Conservation (phyloP, 2,888 invertebrate species). For the Iselma pallidipennis region DNA sequence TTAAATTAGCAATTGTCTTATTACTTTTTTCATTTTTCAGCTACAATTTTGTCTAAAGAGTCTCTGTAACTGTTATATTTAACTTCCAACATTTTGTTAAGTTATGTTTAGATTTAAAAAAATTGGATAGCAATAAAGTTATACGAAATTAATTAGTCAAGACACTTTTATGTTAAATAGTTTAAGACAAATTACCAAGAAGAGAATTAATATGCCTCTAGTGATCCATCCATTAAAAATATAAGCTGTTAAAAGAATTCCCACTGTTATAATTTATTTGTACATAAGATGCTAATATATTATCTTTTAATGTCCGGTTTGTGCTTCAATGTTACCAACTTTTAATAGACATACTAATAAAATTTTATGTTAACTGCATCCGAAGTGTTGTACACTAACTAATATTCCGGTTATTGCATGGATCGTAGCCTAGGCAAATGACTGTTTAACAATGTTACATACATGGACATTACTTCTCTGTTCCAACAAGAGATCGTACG, state of each 20-base stretch:
- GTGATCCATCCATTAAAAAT: conserved; percentile 27
- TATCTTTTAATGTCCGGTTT: conserved; percentile 16
- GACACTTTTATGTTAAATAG: conserved; percentile 25
- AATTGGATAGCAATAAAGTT: conserved; percentile 19
- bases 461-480: too few species aligned
- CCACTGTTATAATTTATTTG: conserved; percentile 25
- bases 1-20: too few species aligned
- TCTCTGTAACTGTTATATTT: too few species aligned
- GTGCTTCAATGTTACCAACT: conserved; percentile 7
- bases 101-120: too few species aligned
- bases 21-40: too few species aligned
- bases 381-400: conserved; percentile 13
- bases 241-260: conserved; percentile 25
- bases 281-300: conserved; percentile 8
- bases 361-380: conserved; percentile 20
- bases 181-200: conserved; percentile 21
- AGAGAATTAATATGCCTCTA: conserved; percentile 24
- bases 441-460: too few species aligned
- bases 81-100: too few species aligned
- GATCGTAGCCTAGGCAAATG: too few species aligned
- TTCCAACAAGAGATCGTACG: too few species aligned
- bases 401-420: too few species aligned
- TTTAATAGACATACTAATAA: conserved; percentile 20
- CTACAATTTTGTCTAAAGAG: too few species aligned
- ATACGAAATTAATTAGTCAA: conserved; percentile 21